Evolutionary conservation across 2,113 vertebrate species (phyloP), one percentile per base, ranked within the genome.

Genomic region (Ptyas mucosa): DNA sequence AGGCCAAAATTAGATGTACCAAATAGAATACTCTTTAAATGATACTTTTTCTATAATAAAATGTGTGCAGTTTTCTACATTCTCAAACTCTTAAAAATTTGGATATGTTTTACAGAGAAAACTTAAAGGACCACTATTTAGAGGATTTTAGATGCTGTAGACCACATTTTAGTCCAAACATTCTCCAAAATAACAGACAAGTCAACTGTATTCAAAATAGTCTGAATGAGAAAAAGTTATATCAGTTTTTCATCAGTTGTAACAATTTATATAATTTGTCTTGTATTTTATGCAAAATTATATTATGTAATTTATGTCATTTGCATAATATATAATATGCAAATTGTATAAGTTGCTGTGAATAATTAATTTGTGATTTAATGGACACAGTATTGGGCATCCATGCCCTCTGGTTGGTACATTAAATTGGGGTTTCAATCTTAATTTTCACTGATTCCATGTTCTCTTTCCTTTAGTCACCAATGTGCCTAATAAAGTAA

Each of bases 1-100:
- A 89, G 69, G 96, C 93, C 91, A 93, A 95, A 96, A 88, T 97
- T 94, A 96, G 91, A 96, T 95, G 95, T 85, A 91, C 91, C 93
- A 97, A 57, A 94, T 95, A 93, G 94, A 95, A 96, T 94, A 91
- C 92, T 95, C 93, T 96, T 96, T 90, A 95, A 91, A 92, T 51
- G 94, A 95, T 92, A 93, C 94, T 95, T 96, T 94, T 69, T 49
- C 52, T 95, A 95, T 87, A 93, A 95, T 87, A 94, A 95, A 97
- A 94, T 93, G 93, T 95, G 95, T 92, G 75, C 55, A 94, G 91
- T 94, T 91, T 86, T 53, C 94, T 91, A 90, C 55, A 92, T 1
- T 89, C 91, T 93, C 57, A n/a, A 26, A 51, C 8, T 55, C 12
- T 43, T 75, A 57, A 58, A 91, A 85, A 85, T 51, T 90, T 88